These are phyloP conservation scores for Onychorhynchus coronatus DNA, from an alignment of 2,113 vertebrate species.

Conservation along the genomic window DNA sequence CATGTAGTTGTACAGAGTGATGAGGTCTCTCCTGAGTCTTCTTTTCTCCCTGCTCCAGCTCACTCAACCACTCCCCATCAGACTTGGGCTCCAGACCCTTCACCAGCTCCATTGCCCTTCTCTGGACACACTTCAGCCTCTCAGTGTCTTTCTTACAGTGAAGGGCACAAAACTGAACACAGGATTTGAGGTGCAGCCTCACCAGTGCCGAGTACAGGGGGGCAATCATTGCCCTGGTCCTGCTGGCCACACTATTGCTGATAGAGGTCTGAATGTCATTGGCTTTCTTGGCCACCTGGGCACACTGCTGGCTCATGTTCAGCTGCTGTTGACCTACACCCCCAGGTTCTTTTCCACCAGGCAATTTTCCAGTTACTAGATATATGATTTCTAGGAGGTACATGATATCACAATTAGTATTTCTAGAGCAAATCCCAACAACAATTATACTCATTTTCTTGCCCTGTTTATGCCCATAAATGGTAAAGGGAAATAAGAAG, in stretches of 20 bases:
- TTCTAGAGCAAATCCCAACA: not conserved
- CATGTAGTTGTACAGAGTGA: accelerated
- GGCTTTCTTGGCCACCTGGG: not conserved
- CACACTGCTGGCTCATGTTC: not conserved
- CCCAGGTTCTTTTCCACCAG: not conserved
- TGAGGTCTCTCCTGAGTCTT: not conserved
- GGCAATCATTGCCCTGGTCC: not conserved
- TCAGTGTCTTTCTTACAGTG: not conserved
- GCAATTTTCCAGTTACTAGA: not conserved
- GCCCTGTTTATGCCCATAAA: not conserved
- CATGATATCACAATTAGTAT: not conserved
- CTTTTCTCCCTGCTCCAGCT: not conserved
- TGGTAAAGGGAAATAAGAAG: not conserved
- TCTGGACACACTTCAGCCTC: not conserved
- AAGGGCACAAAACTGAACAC: not conserved
- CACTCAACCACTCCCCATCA: not conserved
- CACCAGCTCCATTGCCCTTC: not conserved
- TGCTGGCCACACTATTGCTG: not conserved
- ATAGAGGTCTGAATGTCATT: not conserved
- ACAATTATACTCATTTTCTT: not conserved
- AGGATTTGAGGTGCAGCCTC: not conserved
- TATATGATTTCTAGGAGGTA: not conserved
- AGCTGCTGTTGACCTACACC: not conserved
- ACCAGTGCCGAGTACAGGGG: not conserved
- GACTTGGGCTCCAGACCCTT: not conserved